Conservation (phyloP, 2,797 vertebrate species). For the Phoxinus dragarum region DNA sequence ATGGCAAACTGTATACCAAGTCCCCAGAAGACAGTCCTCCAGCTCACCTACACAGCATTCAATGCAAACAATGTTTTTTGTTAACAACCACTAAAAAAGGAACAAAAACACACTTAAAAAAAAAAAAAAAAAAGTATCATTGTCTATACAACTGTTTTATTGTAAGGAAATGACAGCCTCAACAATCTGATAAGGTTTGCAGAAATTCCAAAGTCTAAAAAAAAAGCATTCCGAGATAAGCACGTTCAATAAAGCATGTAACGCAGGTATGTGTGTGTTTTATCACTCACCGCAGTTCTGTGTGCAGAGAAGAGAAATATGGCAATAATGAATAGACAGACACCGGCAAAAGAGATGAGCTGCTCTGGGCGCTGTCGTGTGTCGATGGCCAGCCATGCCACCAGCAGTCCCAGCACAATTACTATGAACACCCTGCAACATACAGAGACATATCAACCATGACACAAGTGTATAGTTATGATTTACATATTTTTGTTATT, state of each 20-base stretch:
- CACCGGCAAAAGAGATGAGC: conserved; percentile 89
- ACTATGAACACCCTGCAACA: conserved; percentile 81
- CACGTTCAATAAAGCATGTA: background rate
- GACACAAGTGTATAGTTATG: background rate
- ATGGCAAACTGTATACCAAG: conserved; percentile 89
- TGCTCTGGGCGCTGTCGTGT: conserved; percentile 82
- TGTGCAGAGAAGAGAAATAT: conserved; percentile 88
- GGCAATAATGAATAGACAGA: conserved; percentile 82
- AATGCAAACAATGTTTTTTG: background rate
- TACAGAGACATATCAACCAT: background rate
- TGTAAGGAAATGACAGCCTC: conserved; percentile 51
- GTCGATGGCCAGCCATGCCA: conserved; percentile 86
- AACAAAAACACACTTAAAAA: too few species aligned
- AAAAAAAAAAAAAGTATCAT: background rate
- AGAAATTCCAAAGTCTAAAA: conserved; percentile 65
- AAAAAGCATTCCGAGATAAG: conserved; percentile 66
- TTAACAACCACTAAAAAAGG: background rate
- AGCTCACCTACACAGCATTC: conserved; percentile 81
- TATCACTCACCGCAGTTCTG: conserved; percentile 79
- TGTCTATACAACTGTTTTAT: conserved; percentile 43
- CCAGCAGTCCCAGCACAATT: conserved; percentile 75
- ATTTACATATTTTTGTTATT: background rate
- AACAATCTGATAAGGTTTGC: conserved; percentile 56
- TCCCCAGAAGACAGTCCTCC: conserved; percentile 91
- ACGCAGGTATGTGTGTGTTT: background rate